These are phyloP conservation scores for Mus minutoides DNA, from an alignment of 2,797 vertebrate genomes.

Conservation along the genomic window DNA sequence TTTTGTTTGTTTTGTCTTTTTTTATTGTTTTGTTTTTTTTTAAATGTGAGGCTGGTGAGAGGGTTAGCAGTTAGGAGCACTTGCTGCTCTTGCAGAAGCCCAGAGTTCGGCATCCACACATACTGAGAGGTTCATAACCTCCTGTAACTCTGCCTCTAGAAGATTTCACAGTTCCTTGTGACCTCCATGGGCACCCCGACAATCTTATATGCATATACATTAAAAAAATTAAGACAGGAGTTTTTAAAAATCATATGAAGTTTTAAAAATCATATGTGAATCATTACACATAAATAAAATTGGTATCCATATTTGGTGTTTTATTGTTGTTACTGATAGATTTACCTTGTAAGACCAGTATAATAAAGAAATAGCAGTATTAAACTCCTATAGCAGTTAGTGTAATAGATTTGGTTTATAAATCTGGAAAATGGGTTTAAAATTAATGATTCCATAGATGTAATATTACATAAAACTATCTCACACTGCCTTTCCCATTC, in stretches of 20 bases:
- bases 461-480: not conserved
- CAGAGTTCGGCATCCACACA: not conserved
- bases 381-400: not conserved
- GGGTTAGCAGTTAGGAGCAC: not conserved
- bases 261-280: too few relatives aligned
- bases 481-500: not conserved
- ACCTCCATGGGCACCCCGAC: fast-evolving
- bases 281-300: slow-evolving; percentile 1
- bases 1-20: not conserved
- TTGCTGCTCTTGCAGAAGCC: not conserved
- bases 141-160: not conserved
- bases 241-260: not conserved
- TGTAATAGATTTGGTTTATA: not conserved
- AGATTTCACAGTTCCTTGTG: not conserved
- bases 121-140: too few relatives aligned
- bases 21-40: not conserved
- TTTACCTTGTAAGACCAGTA: not conserved
- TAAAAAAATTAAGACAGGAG: not conserved
- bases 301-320: not conserved
- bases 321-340: not conserved
- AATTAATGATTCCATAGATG: not conserved
- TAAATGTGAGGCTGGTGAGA: too few relatives aligned
- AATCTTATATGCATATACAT: too few relatives aligned
- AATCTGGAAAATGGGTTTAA: not conserved
- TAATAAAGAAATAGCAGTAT: not conserved